Evolutionary conservation across 2,113 vertebrate species (phyloP).

Genomic region (Oncorhynchus kisutch): DNA sequence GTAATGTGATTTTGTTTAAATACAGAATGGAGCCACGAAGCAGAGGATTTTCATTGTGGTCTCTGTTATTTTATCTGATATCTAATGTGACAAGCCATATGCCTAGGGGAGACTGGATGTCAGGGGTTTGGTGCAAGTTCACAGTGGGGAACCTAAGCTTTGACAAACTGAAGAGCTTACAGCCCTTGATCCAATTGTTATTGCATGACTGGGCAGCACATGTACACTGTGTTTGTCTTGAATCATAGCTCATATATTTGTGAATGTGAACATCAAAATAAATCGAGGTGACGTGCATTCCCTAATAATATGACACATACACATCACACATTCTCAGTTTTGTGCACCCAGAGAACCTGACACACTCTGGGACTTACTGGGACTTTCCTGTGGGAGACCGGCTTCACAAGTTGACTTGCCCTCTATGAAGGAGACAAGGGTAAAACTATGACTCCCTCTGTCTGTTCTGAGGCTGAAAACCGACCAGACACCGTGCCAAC

Average conservation of each 20-base stretch:
- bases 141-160: constrained; percentile 22
- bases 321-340: neutral
- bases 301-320: neutral
- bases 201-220: constrained; percentile 16
- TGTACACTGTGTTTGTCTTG: neutral
- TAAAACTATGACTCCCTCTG: constrained; percentile 3
- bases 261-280: constrained; percentile 16
- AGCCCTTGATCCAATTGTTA: constrained; percentile 42
- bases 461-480: neutral
- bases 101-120: constrained; percentile 15
- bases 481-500: constrained; percentile 13
- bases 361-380: neutral
- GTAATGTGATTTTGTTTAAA: constrained; percentile 27
- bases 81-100: constrained; percentile 24
- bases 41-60: neutral
- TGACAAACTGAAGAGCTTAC: constrained; percentile 34
- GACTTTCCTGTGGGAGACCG: neutral
- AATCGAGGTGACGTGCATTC: neutral
- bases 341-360: neutral
- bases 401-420: neutral
- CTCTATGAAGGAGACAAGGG: neutral
- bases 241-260: neutral
- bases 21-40: neutral
- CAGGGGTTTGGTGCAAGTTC: constrained; percentile 27
- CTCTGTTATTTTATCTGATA: constrained; percentile 3